Base-by-base conservation (phyloP, 2,113 vertebrate species). In the Budorcas taxicolor region DNA sequence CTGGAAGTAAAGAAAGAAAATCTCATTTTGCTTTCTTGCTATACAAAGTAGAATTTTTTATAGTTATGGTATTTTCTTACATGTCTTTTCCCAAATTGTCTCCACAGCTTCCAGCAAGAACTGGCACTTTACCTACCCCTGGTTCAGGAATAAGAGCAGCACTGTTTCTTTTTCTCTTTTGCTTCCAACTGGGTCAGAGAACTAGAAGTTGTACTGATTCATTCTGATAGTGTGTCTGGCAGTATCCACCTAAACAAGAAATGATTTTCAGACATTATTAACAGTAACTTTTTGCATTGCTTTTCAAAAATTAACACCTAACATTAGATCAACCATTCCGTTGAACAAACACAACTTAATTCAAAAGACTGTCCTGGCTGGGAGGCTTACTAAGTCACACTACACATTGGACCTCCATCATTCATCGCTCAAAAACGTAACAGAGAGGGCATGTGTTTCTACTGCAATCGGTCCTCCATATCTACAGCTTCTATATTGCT, bases 301-400 rank as follows among this genome's bases (percentile, higher is more conserved):
- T 95, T 76, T 93, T 91, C 21, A 60, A 91, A 97, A 97, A 85
- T 84, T 93, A 93, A 76, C 82, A 29, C 76, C 15, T 86, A 83
- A 1, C 13, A 10, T 62, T 95, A 87, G 15, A 87, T 67, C 14
- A 94, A 17, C 15, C 62, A 33, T 82, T 94, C 11, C 81, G 9
- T 88, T 27, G 19, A 60, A 76, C 10, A 64, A 1, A 60, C 74
- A 93, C 6, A 67, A 40, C 85, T 92, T 90, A 81, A 80, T 84
- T 87, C 9, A 64, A 81, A 84, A 64, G 6, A 83, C n/a, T 83
- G 3, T 83, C 47, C 31, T 78, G 27, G 1, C 3, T 67, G 45
- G 87, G 5, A 85, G 74, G 43, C 36, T 74, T 64, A 0, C 4
- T 58, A 83, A 23, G 2, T 40, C 23, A 36, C 4, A 23, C 15